phyloP scores from a whole-genome alignment of 2,113 vertebrate genomes.

The Acinonyx jubatus region DNA sequence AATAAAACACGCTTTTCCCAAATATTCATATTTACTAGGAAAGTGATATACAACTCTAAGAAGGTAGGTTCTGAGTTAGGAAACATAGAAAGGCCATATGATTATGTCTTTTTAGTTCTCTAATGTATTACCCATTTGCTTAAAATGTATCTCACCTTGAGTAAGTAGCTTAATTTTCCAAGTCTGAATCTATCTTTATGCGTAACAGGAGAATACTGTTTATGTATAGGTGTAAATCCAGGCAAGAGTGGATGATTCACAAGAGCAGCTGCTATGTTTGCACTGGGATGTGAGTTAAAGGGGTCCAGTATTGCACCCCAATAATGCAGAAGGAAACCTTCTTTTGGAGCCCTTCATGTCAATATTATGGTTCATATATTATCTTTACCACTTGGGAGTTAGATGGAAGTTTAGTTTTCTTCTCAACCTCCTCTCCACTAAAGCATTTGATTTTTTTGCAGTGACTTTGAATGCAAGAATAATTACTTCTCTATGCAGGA shows the following conservation, averaged over 20 bases:
- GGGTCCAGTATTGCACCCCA: neutral
- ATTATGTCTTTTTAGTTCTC: neutral
- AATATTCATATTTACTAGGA: neutral
- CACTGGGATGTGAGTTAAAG: no score
- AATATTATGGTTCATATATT: neutral
- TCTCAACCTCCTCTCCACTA: neutral
- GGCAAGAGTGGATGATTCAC: fast-evolving
- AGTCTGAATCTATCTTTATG: neutral
- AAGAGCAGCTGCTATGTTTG: neutral
- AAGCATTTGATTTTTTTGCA: neutral
- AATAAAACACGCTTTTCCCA: neutral
- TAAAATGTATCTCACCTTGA: neutral
- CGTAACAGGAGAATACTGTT: neutral
- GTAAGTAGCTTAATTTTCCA: neutral
- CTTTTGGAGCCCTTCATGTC: neutral
- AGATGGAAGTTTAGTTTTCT: neutral
- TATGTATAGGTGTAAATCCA: neutral
- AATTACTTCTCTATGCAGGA: neutral
- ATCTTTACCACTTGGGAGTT: neutral
- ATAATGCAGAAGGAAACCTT: neutral
- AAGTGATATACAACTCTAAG: neutral
- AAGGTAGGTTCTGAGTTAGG: neutral
- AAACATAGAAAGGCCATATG: neutral
- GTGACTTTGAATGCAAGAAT: neutral
- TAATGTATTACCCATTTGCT: neutral